Evolutionary conservation across 2,888 invertebrate genomes (phyloP).

Genomic region (Suillia variegata): DNA sequence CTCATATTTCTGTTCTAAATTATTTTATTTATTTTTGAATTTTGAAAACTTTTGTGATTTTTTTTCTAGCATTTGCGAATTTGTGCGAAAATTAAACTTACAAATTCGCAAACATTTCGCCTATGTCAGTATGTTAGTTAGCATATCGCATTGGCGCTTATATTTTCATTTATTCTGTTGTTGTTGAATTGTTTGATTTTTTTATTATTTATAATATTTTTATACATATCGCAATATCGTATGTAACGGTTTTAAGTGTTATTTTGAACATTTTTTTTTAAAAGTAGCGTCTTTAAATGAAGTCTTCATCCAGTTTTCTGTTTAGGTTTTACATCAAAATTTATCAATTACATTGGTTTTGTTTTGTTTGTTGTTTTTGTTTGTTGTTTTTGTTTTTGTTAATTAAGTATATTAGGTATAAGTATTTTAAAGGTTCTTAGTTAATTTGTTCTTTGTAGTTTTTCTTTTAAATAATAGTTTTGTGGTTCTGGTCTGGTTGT

Average conservation of each 20-base stretch:
- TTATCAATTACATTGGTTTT: background rate
- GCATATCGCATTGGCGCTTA: no score
- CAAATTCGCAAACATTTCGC: no score
- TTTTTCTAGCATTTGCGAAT: no score
- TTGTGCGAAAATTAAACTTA: no score
- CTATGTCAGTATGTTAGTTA: no score
- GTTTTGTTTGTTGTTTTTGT: constrained; percentile 23
- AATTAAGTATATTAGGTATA: constrained; percentile 22
- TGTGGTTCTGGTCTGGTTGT: constrained; percentile 1
- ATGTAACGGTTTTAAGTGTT: constrained; percentile 4
- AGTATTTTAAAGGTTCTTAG: constrained; percentile 38
- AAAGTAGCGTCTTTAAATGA: constrained; percentile 2
- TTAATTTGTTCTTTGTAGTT: background rate
- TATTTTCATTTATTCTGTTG: constrained; percentile 9
- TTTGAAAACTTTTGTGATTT: no score
- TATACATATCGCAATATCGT: constrained; percentile 18
- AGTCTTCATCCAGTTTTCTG: background rate
- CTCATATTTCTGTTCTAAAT: no score
- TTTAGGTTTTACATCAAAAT: background rate
- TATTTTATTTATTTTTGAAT: no score
- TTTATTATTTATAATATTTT: constrained; percentile 15
- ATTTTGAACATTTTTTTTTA: constrained; percentile 37
- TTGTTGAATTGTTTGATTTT: background rate
- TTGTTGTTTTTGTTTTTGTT: constrained; percentile 26
- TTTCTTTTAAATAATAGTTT: background rate